Percentiles rank a stretch among this genome's conserved stretches.
These are phyloP conservation scores for Drosophila setosimentum DNA, from an alignment of 2,888 invertebrate species.

Conservation along the genomic window DNA sequence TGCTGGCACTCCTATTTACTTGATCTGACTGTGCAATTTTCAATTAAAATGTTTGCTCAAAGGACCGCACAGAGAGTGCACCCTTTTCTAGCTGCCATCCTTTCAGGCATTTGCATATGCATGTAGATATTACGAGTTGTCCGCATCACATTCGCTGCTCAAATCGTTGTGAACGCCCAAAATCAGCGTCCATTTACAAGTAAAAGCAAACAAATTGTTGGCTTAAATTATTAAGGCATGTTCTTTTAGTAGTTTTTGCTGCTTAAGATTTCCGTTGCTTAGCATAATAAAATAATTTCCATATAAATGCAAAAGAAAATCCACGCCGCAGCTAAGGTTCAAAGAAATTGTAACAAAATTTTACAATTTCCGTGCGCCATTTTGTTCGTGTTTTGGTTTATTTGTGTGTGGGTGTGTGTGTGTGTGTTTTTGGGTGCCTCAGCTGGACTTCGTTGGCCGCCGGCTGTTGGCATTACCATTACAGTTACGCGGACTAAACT, in stretches of 20 bases:
- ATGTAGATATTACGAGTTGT: conserved; percentile 14
- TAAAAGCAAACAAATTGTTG: conserved; percentile 22
- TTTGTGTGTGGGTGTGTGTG: conserved; percentile 11
- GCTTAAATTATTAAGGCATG: conserved; percentile 30
- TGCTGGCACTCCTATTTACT: conserved; percentile 52
- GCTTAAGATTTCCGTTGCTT: conserved; percentile 26
- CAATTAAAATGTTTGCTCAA: conserved; percentile 76
- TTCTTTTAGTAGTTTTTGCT: conserved; percentile 8
- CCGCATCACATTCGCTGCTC: neutral
- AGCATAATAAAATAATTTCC: conserved; percentile 62
- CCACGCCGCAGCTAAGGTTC: conserved; percentile 24
- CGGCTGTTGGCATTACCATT: conserved; percentile 73
- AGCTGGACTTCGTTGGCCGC: conserved; percentile 51
- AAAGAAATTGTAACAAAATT: conserved; percentile 71
- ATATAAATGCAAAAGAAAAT: conserved; percentile 53
- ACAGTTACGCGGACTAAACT: conserved; percentile 70
- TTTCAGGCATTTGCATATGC: conserved; percentile 34
- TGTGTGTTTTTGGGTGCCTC: conserved; percentile 15
- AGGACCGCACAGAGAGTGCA: conserved; percentile 20
- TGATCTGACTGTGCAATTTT: conserved; percentile 65
- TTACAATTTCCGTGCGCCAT: conserved; percentile 71
- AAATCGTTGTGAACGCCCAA: neutral
- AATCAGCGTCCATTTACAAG: conserved; percentile 13
- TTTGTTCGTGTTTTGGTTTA: conserved; percentile 19
- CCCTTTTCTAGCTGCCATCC: conserved; percentile 23